These are phyloP conservation scores for Mormyrus hasselquistii DNA, from an alignment of 2,797 vertebrate species.

Conservation along the genomic window DNA sequence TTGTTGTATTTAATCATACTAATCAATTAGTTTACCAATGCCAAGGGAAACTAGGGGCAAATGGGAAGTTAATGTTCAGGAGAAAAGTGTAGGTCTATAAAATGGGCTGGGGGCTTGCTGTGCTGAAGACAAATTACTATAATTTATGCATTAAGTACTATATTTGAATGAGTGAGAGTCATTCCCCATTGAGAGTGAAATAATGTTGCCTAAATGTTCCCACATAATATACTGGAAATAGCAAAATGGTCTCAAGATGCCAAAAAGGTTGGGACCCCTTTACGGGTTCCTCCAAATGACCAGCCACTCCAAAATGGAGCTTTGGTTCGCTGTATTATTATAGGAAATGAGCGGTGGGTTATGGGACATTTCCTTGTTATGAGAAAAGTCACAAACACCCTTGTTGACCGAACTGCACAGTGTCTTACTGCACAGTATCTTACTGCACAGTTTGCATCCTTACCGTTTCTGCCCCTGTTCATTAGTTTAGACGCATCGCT, in stretches of 20 bases:
- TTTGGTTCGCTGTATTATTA: neutral
- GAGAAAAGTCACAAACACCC: neutral
- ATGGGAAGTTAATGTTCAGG: conserved; percentile 4
- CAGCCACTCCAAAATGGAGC: neutral
- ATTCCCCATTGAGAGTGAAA: neutral
- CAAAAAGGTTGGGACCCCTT: neutral
- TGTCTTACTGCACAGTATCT: neutral
- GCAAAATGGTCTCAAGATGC: neutral
- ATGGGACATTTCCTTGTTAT: neutral
- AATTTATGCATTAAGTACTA: conserved; percentile 13
- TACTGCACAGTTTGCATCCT: neutral
- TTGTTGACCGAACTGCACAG: neutral
- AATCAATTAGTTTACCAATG: conserved; percentile 15
- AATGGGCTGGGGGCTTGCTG: conserved; percentile 1
- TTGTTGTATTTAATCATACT: conserved; percentile 10
- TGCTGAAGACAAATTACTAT: conserved; percentile 14
- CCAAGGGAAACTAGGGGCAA: neutral
- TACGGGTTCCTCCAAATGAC: neutral
- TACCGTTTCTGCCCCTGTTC: neutral
- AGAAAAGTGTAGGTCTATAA: neutral
- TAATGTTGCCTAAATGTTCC: conserved; percentile 9
- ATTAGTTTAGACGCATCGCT: neutral
- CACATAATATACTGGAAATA: neutral
- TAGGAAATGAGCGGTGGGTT: neutral
- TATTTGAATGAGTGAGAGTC: conserved; percentile 13